Evolutionary conservation across 2,888 invertebrate genomes (phyloP), one percentile per base, ranked within the genome.

Genomic region (Oscheius myriophilus): DNA sequence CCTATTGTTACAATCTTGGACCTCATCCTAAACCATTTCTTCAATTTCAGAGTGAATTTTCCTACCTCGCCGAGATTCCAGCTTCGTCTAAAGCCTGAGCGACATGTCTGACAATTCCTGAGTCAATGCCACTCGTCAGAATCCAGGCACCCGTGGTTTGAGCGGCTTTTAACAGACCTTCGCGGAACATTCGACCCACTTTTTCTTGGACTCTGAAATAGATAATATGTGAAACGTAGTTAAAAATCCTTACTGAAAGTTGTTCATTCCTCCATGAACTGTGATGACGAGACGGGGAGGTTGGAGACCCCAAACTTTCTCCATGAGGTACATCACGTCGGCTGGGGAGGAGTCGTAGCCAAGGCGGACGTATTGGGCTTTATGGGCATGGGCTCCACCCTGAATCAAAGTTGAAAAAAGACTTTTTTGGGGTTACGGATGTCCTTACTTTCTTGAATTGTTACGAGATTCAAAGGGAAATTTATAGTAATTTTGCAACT

Each of bases 121-220:
- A 77, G 46, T 78, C 78, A 1, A 75, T 49, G 39, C 78, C 78
- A 52, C 74, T 71, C 0, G 96, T 96, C 84, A 97, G 93, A 81
- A 98, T 94, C 97, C 97, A 98, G 14, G 97, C 96, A 11, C 95
- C 96, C 0, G 97, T 97, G 0, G 97, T 97, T 88, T 96, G 94
- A 6, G 97, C 97, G 21, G 96, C 97, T 71, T 95, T 96, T 53
- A 97, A 89, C 68, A 98, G 90, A n/a, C 98, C 98, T 87, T 95
- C 95, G 69, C 95, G 91, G 70, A 98, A 91, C 69, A 96, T 93
- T 87, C 95, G 93, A 88, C 96, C 96, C 70, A 98, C 90, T 84
- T 95, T 94, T 2, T 95, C 93, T 87, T 95, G 95, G 0, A 84
- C 77, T 57, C 82, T 83, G 64, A 53, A 72, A 65, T 11, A 7